Evolutionary conservation across 2,888 invertebrate genomes (phyloP).

Genomic region (Gryllus longicercus): DNA sequence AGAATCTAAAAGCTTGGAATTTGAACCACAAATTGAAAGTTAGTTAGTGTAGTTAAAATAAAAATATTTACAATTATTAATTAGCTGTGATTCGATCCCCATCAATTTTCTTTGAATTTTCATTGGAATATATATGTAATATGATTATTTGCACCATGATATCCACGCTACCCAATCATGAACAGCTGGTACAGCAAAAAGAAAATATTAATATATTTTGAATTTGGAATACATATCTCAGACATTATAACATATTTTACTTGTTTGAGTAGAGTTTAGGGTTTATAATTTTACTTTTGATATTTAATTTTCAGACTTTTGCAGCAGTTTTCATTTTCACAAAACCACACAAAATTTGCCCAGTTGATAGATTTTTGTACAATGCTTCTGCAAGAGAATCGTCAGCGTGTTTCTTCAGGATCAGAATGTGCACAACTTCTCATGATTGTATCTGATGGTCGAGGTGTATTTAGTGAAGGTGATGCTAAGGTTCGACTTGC

Average conservation of each 20-base stretch:
- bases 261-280: too few species aligned
- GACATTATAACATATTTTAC: background rate
- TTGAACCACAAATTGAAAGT: too few species aligned
- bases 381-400: constrained; percentile 56
- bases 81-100: too few species aligned
- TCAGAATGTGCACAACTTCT: constrained; percentile 75
- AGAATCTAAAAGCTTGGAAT: too few species aligned
- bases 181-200: too few species aligned
- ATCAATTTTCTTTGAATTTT: too few species aligned
- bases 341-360: constrained; percentile 83
- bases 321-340: constrained; percentile 80
- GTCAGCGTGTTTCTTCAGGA: constrained; percentile 49
- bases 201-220: background rate
- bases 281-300: background rate
- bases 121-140: too few species aligned
- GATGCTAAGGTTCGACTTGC: constrained; percentile 71
- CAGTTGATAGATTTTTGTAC: constrained; percentile 76
- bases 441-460: constrained; percentile 91
- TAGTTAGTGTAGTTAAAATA: too few species aligned
- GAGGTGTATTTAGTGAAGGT: constrained; percentile 82
- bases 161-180: too few species aligned
- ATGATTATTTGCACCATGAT: too few species aligned
- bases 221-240: background rate
- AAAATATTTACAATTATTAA: too few species aligned
- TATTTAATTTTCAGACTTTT: constrained; percentile 54